These are phyloP conservation scores for Phalera bucephala DNA, from an alignment of 2,888 invertebrate genomes.

Conservation along the genomic window DNA sequence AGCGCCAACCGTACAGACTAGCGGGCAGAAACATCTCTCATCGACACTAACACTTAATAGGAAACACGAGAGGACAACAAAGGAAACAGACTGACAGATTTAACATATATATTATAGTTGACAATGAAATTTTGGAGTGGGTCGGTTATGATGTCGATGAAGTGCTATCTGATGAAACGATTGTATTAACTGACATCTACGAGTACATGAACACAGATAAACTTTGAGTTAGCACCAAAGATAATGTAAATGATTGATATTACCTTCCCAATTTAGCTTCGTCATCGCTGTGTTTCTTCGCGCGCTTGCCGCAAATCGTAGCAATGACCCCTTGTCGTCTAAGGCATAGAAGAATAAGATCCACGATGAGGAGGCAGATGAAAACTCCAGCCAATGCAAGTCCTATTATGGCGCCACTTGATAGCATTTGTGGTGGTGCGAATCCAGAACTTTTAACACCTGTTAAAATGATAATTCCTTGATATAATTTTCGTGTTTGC, in stretches of 20 bases:
- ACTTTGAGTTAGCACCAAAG: constrained; percentile 11
- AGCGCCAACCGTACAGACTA: constrained; percentile 98
- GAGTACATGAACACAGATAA: constrained; percentile 11
- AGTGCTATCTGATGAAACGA: constrained; percentile 44
- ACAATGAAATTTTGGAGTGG: constrained; percentile 29
- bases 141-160: constrained; percentile 58
- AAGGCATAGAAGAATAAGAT: constrained; percentile 90
- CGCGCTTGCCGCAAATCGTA: constrained; percentile 85
- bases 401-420: constrained; percentile 91
- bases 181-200: constrained; percentile 15
- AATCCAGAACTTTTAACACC: constrained; percentile 75
- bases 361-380: constrained; percentile 91
- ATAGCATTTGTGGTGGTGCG: constrained; percentile 81
- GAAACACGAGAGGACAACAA: constrained; percentile 32
- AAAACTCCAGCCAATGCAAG: constrained; percentile 92
- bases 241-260: constrained; percentile 31
- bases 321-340: constrained; percentile 87
- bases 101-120: constrained; percentile 37
- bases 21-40: constrained; percentile 83
- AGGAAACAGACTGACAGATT: constrained; percentile 29
- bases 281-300: constrained; percentile 89
- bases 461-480: constrained; percentile 45
- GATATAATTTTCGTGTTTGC: constrained; percentile 15
- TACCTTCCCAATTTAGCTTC: constrained; percentile 94
- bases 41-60: constrained; percentile 74